Conservation (phyloP, 1,140 invertebrate species). For the Trichogramma pretiosum region DNA sequence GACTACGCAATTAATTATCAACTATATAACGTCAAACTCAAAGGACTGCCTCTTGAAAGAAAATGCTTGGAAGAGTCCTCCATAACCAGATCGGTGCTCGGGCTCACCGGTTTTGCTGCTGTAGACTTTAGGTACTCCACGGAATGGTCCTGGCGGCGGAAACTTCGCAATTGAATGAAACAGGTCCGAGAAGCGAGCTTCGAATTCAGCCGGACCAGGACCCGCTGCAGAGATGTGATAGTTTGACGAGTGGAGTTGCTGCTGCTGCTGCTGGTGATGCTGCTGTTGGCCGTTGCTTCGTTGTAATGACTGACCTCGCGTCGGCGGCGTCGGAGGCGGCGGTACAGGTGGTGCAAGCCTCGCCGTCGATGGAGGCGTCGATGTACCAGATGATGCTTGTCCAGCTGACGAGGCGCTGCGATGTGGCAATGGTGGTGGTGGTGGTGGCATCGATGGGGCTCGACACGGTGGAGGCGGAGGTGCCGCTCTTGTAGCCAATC, state of each 20-base stretch:
- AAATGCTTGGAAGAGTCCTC: slow-evolving; percentile 6
- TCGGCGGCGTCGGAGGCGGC: slow-evolving; percentile 29
- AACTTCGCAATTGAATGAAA: slow-evolving; percentile 47
- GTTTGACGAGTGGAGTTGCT: too few species aligned
- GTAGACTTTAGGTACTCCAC: slow-evolving; percentile 45
- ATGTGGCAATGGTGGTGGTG: slow-evolving; percentile 38
- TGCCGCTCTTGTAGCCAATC: slow-evolving; percentile 23
- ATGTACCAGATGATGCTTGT: slow-evolving; percentile 21
- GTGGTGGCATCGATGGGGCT: slow-evolving; percentile 37
- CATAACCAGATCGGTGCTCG: neutral
- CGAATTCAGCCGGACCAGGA: slow-evolving; percentile 37
- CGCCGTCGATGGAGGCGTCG: slow-evolving; percentile 30
- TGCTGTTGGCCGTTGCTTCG: slow-evolving; percentile 31
- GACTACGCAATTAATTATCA: too few species aligned
- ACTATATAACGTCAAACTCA: slow-evolving; percentile 18
- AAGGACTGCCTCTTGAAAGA: slow-evolving; percentile 19
- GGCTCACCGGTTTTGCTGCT: slow-evolving; percentile 49
- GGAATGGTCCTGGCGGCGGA: slow-evolving; percentile 44
- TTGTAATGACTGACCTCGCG: slow-evolving; percentile 26
- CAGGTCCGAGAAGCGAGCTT: slow-evolving; percentile 42
- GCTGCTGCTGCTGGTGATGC: slow-evolving; percentile 30
- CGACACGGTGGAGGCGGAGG: slow-evolving; percentile 30
- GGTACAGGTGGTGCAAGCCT: slow-evolving; percentile 29
- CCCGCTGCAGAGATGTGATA: slow-evolving; percentile 34
- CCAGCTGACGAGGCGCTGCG: slow-evolving; percentile 14